Evolutionary conservation across 1,140 invertebrate genomes (phyloP).

Genomic region (Aleiodes sp.): DNA sequence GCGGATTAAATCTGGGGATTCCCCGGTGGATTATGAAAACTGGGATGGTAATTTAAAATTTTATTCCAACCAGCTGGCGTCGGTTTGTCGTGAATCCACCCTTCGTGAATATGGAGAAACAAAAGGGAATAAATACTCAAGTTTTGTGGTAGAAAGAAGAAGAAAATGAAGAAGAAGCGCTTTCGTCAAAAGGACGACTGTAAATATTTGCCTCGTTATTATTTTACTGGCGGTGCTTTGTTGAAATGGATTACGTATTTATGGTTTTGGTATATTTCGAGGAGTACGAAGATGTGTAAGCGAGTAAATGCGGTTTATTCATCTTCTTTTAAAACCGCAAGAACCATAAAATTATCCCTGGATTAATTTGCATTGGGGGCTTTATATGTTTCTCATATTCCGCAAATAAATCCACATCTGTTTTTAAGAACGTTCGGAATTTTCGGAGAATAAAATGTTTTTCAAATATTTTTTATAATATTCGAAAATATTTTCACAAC

Average conservation of each 20-base stretch:
- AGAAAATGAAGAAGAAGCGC: too few species aligned
- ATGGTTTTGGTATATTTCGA: slow-evolving; percentile 16
- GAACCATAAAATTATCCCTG: not conserved
- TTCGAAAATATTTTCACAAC: not conserved
- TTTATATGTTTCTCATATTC: too few species aligned
- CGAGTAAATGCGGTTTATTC: not conserved
- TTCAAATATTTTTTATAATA: too few species aligned
- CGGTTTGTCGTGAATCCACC: slow-evolving; percentile 6
- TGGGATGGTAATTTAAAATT: too few species aligned
- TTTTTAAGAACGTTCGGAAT: too few species aligned
- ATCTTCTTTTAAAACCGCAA: slow-evolving; percentile 10
- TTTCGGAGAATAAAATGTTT: too few species aligned
- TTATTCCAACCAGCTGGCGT: not conserved
- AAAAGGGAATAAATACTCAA: not conserved
- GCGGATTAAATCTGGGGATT: too few species aligned
- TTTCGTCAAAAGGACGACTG: slow-evolving; percentile 24
- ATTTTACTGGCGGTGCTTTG: slow-evolving; percentile 46
- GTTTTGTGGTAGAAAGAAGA: not conserved
- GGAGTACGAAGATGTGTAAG: not conserved
- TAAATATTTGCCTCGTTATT: slow-evolving; percentile 57
- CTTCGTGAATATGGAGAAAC: not conserved
- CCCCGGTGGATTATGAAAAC: too few species aligned
- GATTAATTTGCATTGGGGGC: not conserved
- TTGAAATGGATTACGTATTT: slow-evolving; percentile 45
- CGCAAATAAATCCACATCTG: too few species aligned